phyloP scores from a whole-genome alignment of 2,797 vertebrate genomes.

The Myripristis murdjan region DNA sequence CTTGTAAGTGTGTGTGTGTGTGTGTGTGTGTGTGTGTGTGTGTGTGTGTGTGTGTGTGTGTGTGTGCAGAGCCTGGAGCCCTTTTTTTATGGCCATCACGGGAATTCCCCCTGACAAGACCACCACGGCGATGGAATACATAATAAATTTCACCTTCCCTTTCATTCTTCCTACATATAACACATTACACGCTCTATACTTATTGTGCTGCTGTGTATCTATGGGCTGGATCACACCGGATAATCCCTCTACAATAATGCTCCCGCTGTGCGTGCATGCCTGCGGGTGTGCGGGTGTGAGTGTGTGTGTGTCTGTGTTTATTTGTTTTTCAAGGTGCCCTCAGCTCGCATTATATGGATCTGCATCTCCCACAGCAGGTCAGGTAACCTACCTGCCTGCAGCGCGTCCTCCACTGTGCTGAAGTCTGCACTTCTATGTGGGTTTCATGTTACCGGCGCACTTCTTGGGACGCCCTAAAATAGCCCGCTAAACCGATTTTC shows the following conservation, averaged over 20 bases:
- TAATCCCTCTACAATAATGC: conserved; percentile 60
- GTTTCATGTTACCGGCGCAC: conserved; percentile 60
- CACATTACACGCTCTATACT: conserved; percentile 4
- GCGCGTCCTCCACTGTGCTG: conserved; percentile 47
- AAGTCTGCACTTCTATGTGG: conserved; percentile 46
- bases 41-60: conserved; percentile 22
- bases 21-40: conserved; percentile 7
- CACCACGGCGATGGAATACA: conserved; percentile 32
- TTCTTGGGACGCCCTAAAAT: conserved; percentile 27
- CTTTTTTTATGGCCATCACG: conserved; percentile 47
- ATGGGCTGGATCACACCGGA: conserved; percentile 52
- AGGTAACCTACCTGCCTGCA: conserved; percentile 52
- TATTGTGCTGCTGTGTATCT: conserved; percentile 18
- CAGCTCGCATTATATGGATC: conserved; percentile 62
- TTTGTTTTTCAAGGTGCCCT: conserved; percentile 72
- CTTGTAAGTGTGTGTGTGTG: conserved; percentile 13
- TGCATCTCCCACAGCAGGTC: conserved; percentile 33
- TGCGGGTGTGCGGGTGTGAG: background rate
- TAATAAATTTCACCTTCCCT: conserved; percentile 46
- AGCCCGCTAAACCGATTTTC: conserved; percentile 23
- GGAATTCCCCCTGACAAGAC: conserved; percentile 58
- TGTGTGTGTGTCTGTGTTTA: conserved; percentile 26
- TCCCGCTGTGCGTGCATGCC: background rate
- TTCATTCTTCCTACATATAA: conserved; percentile 15
- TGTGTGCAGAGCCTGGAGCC: conserved; percentile 6